A percentile compares a stretch with the other conserved stretches of the same genome.
These are phyloP conservation scores for Pollenia amentaria DNA, from an alignment of 2,888 invertebrate species.

Conservation along the genomic window DNA sequence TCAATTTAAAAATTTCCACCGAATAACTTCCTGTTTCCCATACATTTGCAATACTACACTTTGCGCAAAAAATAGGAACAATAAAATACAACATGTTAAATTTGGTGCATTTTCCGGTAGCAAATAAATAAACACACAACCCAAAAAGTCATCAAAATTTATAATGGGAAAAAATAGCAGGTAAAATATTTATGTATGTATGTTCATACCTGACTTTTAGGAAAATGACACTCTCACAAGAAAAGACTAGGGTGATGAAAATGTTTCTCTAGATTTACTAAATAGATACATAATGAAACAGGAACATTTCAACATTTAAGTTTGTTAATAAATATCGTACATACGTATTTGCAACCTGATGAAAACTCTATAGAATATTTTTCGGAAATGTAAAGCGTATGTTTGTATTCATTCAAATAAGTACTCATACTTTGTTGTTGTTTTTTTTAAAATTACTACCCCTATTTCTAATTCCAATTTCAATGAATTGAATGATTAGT, in stretches of 20 bases:
- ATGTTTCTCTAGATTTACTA: constrained; percentile 56
- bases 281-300: constrained; percentile 57
- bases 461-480: constrained; percentile 10
- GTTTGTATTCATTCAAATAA: constrained; percentile 10
- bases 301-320: constrained; percentile 40
- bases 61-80: constrained; percentile 11
- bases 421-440: not conserved
- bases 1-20: constrained; percentile 49
- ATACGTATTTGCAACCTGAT: constrained; percentile 24
- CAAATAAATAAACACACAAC: constrained; percentile 1
- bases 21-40: constrained; percentile 69
- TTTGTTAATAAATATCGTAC: constrained; percentile 35
- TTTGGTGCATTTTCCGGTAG: constrained; percentile 68
- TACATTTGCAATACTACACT: constrained; percentile 34
- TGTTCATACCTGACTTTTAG: constrained; percentile 38
- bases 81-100: constrained; percentile 45
- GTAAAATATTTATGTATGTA: constrained; percentile 25
- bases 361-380: not conserved
- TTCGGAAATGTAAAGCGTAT: not conserved
- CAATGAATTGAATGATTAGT: constrained; percentile 38
- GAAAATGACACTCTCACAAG: constrained; percentile 22
- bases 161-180: constrained; percentile 50
- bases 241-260: not conserved
- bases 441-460: constrained; percentile 19
- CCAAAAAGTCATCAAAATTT: constrained; percentile 37